These are phyloP conservation scores for Sitodiplosis mosellana DNA, from an alignment of 1,140 invertebrate species.

Conservation along the genomic window DNA sequence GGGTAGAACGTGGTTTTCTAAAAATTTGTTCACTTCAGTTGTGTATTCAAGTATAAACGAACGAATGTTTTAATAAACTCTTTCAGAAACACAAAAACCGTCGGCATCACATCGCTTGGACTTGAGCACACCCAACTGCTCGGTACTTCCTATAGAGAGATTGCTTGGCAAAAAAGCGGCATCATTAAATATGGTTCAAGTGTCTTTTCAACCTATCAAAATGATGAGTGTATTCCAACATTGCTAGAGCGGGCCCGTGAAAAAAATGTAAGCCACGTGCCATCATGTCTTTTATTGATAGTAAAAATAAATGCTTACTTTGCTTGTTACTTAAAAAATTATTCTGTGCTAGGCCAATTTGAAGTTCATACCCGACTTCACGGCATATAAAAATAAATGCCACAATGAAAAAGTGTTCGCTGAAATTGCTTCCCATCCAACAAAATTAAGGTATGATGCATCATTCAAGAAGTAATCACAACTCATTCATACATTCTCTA, in stretches of 20 bases:
- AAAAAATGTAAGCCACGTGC: constrained; percentile 29
- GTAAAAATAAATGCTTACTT: constrained; percentile 10
- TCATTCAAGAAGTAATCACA: too few species aligned
- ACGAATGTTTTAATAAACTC: background rate
- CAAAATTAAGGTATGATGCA: too few species aligned
- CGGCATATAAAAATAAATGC: background rate
- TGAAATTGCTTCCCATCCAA: too few species aligned
- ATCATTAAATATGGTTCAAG: constrained; percentile 69
- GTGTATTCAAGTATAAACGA: too few species aligned
- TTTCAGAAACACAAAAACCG: constrained; percentile 50
- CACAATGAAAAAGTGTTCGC: constrained; percentile 1
- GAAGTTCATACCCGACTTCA: constrained; percentile 34
- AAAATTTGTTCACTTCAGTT: background rate
- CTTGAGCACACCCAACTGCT: constrained; percentile 78
- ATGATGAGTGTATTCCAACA: constrained; percentile 44
- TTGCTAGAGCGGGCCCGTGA: constrained; percentile 45
- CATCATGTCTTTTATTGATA: constrained; percentile 5
- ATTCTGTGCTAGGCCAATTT: constrained; percentile 37
- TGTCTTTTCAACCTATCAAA: constrained; percentile 57
- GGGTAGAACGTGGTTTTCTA: background rate
- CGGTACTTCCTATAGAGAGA: constrained; percentile 67
- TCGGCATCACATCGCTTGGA: constrained; percentile 79
- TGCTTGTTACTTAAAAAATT: constrained; percentile 7
- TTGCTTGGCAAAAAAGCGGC: constrained; percentile 90
- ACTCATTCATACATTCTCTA: too few species aligned